phyloP scores from a whole-genome alignment of 1,140 invertebrate species.

The Drosophila mojavensis region DNA sequence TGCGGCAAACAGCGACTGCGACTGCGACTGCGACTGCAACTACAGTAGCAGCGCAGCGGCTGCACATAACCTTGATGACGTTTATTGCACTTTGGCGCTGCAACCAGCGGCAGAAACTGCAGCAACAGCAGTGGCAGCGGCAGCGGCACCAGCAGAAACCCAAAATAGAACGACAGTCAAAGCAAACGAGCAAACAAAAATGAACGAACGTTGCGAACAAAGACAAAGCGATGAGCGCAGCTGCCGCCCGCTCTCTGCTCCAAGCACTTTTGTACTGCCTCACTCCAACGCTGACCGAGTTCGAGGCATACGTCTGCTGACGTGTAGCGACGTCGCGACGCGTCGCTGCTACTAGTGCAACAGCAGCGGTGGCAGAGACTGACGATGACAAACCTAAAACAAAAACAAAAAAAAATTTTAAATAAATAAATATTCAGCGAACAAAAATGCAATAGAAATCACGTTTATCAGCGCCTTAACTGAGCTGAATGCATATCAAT shows the following conservation, averaged over 20 bases:
- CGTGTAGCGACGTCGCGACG: slow-evolving; percentile 30
- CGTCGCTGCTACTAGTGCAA: slow-evolving; percentile 31
- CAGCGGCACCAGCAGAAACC: slow-evolving; percentile 26
- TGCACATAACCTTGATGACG: slow-evolving; percentile 73
- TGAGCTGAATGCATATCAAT: slow-evolving; percentile 48
- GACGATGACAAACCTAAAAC: slow-evolving; percentile 51
- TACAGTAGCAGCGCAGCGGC: slow-evolving; percentile 37
- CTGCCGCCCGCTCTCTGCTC: slow-evolving; percentile 18
- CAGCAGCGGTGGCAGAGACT: slow-evolving; percentile 25
- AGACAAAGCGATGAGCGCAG: slow-evolving; percentile 44
- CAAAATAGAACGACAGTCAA: slow-evolving; percentile 60
- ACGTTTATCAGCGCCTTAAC: slow-evolving; percentile 43
- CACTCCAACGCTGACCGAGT: slow-evolving; percentile 57
- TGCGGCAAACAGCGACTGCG: slow-evolving; percentile 17
- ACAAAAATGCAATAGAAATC: slow-evolving; percentile 37
- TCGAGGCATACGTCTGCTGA: slow-evolving; percentile 47
- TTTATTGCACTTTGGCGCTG: slow-evolving; percentile 72
- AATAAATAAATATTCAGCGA: slow-evolving; percentile 2
- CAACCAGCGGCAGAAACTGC: slow-evolving; percentile 31
- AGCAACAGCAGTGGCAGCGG: slow-evolving; percentile 31
- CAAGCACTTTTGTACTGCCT: slow-evolving; percentile 3
- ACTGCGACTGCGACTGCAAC: slow-evolving; percentile 11
- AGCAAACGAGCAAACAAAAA: slow-evolving; percentile 52
- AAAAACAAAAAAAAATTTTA: slow-evolving; percentile 14
- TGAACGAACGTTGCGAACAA: slow-evolving; percentile 42